Evolutionary conservation across 1,140 invertebrate genomes (phyloP), one percentile per base, ranked within the genome.

Genomic region (Caenorhabditis briggsae): DNA sequence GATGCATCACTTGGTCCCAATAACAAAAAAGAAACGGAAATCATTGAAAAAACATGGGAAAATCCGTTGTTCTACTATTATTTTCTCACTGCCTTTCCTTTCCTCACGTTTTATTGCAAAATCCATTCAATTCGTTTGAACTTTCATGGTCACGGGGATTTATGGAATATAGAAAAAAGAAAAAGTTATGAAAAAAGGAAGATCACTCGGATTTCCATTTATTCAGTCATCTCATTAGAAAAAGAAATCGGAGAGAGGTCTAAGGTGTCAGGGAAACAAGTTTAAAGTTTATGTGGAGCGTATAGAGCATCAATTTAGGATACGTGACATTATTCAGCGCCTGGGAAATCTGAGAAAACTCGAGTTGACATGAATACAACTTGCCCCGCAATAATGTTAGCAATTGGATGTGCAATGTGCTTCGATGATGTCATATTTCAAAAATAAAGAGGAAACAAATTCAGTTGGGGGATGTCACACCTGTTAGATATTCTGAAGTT

Each of bases 271-370:
- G 14, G n/a, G n/a, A 58, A 61, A 61, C n/a, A 33, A 61, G 23
- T 20, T 46, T 53, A 78, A 78, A 78, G 70, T 50, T 78, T 41
- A 53, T 8, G 14, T 0, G 18, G 12, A 50, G 14, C 18, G 8
- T 18, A 78, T 41, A 78, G 70, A 78, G 70, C 12, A 53, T 41
- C 46, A 18, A 78, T 53, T 78, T 78, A 50, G 46, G 18, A 78
- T 78, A 78, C 70, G 70, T 78, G 70, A 50, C 46, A 78, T 78
- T 78, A 78, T 12, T 33, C 41, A 23, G 70, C 18, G 16, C 9
- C n/a, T 41, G 12, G 46, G 18, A 53, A 53, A 20, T 50, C n/a
- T 50, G 70, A 70, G 23, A n/a, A 78, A 50, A 78, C 25, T 48
- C n/a, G 18, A 50, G 7, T 78, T 78, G 46, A 12, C 11, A 9